Percentiles rank a stretch among this genome's conserved stretches.
Evolutionary conservation across 2,797 vertebrate genomes (phyloP).

Genomic region (Poeciliopsis paucimaculata): DNA sequence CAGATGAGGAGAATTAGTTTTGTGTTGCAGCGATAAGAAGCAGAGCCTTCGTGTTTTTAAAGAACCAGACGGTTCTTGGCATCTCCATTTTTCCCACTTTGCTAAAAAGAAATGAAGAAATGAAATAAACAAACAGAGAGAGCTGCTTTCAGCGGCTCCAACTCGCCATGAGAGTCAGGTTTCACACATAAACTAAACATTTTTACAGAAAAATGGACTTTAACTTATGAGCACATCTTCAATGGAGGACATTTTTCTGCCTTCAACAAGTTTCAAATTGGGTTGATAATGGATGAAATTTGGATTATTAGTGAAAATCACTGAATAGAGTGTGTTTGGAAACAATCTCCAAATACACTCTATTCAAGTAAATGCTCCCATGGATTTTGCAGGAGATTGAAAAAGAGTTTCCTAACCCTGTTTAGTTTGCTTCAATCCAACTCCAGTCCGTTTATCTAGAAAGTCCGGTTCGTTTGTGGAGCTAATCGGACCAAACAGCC

Average conservation of each 20-base stretch:
- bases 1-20: slow-evolving; percentile 59
- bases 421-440: too few relatives aligned
- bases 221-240: background rate
- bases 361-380: background rate
- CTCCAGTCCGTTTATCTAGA: too few relatives aligned
- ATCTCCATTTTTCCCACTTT: slow-evolving; percentile 44
- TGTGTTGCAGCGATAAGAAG: slow-evolving; percentile 57
- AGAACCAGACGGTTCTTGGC: slow-evolving; percentile 42
- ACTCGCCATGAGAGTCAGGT: background rate
- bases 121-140: slow-evolving; percentile 13
- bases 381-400: background rate
- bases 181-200: background rate
- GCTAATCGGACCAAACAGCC: too few relatives aligned
- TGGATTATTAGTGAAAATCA: background rate
- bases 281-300: background rate
- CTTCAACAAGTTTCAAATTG: background rate
- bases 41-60: slow-evolving; percentile 67
- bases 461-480: too few relatives aligned
- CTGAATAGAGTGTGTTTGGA: background rate
- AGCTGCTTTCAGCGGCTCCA: background rate
- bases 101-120: slow-evolving; percentile 1
- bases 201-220: background rate
- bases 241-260: background rate
- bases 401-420: background rate
- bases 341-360: background rate